Base-by-base conservation (phyloP, 2,113 vertebrate genomes). In the Caloenas nicobarica region DNA sequence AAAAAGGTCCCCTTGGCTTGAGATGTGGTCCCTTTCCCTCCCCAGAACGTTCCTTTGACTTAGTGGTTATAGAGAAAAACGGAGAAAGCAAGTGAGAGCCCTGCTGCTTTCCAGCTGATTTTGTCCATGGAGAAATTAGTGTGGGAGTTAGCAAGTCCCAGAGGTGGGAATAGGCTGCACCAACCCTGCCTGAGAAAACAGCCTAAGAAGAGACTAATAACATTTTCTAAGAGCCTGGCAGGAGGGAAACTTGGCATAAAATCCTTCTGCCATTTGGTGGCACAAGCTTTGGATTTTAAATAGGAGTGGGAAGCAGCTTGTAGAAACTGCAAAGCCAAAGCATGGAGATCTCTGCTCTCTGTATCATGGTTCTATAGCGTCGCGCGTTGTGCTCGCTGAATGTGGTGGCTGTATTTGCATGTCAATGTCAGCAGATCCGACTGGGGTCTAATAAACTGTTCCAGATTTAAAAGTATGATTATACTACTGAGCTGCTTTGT, bases 401-500 rank as follows among this genome's bases (percentile, higher is more conserved):
- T 22, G 22, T 22, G 8, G 42, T n/a, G 40, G 31, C 24, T 86
- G 36, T 36, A 40, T 38, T 36, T 58, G n/a, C 31, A 17, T 2
- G 9, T 38, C 26, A 16, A 0, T 24, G 13, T 79, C 46, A 54
- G 42, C n/a, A 15, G 16, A 3, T 73, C 31, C 0, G 0, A 17
- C 3, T 11, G 34, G 10, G 4, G 8, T 65, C 56, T 73, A 26
- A 60, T n/a, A 50, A 86, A n/a, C 40, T 40, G 16, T 40, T 69
- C 26, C 54, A 54, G 16, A 70, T 77, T 65, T 65, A 36, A 48
- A 90, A 69, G n/a, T 60, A 12, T 36, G 4, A 9, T 16, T 53
- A 53, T 33, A 24, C 29, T 51, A 16, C 34, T 72, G 18, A 38
- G 22, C 31, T 78, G 9, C 58, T 51, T 65, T 64, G 38, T 26